phyloP scores from a whole-genome alignment of 2,888 invertebrate species.

The Eilema sororculum region DNA sequence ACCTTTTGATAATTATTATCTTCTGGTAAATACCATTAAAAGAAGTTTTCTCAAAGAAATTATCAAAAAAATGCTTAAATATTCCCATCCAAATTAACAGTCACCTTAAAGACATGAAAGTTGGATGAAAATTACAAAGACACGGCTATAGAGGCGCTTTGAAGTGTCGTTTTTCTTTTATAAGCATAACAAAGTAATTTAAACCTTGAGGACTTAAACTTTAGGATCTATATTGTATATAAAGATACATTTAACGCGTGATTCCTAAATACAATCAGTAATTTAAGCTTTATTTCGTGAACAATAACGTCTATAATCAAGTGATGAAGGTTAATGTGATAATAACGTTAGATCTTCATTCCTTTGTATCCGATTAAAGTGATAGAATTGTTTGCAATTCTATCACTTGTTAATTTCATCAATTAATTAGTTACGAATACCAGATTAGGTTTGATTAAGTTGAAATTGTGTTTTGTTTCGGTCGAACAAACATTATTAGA shows the following conservation, averaged over 20 bases:
- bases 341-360: slow-evolving; percentile 26
- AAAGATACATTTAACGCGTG: background rate
- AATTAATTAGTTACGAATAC: slow-evolving; percentile 31
- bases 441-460: slow-evolving; percentile 12
- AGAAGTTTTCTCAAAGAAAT: slow-evolving; percentile 7
- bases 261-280: background rate
- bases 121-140: slow-evolving; percentile 48
- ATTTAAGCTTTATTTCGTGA: background rate
- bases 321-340: slow-evolving; percentile 24
- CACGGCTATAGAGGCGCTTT: slow-evolving; percentile 27
- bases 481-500: background rate
- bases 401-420: slow-evolving; percentile 31
- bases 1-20: slow-evolving; percentile 1
- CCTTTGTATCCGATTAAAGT: slow-evolving; percentile 18
- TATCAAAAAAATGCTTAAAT: slow-evolving; percentile 20
- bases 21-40: background rate
- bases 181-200: slow-evolving; percentile 11
- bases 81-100: slow-evolving; percentile 28
- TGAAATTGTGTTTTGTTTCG: background rate
- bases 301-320: slow-evolving; percentile 18
- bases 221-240: background rate
- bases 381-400: slow-evolving; percentile 28
- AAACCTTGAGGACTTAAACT: background rate
- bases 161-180: slow-evolving; percentile 35
- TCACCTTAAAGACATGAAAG: slow-evolving; percentile 40